phyloP scores from a whole-genome alignment of 2,888 invertebrate genomes.

The Tetranychus piercei region DNA sequence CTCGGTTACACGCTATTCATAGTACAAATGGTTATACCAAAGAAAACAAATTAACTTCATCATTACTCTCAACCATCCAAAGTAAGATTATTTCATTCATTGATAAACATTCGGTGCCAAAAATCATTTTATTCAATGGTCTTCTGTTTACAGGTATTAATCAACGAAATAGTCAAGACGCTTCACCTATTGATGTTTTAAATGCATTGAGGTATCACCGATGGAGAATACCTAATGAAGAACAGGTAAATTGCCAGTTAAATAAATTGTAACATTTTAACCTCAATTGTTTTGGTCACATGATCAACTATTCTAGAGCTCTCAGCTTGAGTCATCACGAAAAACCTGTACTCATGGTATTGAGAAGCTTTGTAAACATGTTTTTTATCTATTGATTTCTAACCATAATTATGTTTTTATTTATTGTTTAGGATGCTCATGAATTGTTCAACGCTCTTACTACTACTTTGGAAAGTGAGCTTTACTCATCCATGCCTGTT shows the following conservation, averaged over 20 bases:
- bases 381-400: neutral
- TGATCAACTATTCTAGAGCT: too few relatives aligned
- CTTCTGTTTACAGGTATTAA: neutral
- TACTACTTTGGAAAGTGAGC: constrained; percentile 73
- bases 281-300: too few relatives aligned
- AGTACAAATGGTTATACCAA: neutral
- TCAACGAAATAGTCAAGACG: neutral
- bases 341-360: neutral
- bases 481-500: constrained; percentile 25
- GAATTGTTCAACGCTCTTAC: constrained; percentile 74
- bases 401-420: constrained; percentile 9
- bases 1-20: constrained; percentile 24
- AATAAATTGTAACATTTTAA: neutral
- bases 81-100: neutral
- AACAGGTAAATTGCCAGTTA: constrained; percentile 36
- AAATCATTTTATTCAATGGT: neutral
- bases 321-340: too few relatives aligned
- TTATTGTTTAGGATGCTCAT: constrained; percentile 57
- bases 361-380: neutral
- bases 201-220: constrained; percentile 53
- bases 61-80: neutral
- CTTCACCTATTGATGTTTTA: constrained; percentile 45
- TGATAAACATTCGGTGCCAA: neutral
- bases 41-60: constrained; percentile 4
- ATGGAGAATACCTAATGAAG: constrained; percentile 72